These are phyloP conservation scores for Archocentrus centrarchus DNA, from an alignment of 2,113 vertebrate species.

Conservation along the genomic window DNA sequence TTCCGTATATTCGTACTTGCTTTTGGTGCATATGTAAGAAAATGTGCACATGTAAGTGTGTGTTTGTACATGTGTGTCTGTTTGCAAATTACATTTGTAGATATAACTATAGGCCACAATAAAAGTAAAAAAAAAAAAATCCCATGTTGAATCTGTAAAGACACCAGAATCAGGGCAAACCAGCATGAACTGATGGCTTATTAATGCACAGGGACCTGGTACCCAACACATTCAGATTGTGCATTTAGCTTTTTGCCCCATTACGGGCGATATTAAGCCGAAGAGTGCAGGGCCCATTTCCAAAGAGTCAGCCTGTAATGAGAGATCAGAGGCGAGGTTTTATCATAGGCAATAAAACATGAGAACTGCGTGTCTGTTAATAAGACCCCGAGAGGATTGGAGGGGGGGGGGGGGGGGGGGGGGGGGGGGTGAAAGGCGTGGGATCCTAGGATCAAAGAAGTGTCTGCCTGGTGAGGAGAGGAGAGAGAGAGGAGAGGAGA, in stretches of 20 bases:
- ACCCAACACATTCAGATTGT: constrained; percentile 59
- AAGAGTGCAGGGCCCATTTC: constrained; percentile 72
- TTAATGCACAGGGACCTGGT: constrained; percentile 67
- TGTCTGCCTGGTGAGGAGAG: constrained; percentile 50
- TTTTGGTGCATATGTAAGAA: neutral
- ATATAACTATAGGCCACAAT: neutral
- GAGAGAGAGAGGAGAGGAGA: constrained; percentile 6
- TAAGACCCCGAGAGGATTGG: constrained; percentile 78
- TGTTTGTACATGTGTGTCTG: neutral
- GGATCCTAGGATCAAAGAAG: constrained; percentile 73
- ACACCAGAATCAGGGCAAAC: constrained; percentile 45
- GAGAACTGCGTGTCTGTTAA: constrained; percentile 79
- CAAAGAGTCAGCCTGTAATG: constrained; percentile 74
- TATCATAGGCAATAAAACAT: constrained; percentile 82
- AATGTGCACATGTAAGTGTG: neutral
- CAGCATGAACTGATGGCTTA: constrained; percentile 63
- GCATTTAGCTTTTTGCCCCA: constrained; percentile 75
- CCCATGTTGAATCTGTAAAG: constrained; percentile 33
- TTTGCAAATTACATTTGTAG: constrained; percentile 7
- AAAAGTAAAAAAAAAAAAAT: constrained; percentile 5
- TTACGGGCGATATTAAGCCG: constrained; percentile 72
- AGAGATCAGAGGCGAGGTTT: constrained; percentile 80
- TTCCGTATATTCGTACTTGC: neutral
- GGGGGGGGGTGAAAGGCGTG: constrained; percentile 57
- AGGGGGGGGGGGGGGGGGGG: constrained; percentile 45